A percentile compares a stretch with the other conserved stretches of the same genome.
Conservation (phyloP, 2,888 invertebrate species). For the Selenia dentaria region DNA sequence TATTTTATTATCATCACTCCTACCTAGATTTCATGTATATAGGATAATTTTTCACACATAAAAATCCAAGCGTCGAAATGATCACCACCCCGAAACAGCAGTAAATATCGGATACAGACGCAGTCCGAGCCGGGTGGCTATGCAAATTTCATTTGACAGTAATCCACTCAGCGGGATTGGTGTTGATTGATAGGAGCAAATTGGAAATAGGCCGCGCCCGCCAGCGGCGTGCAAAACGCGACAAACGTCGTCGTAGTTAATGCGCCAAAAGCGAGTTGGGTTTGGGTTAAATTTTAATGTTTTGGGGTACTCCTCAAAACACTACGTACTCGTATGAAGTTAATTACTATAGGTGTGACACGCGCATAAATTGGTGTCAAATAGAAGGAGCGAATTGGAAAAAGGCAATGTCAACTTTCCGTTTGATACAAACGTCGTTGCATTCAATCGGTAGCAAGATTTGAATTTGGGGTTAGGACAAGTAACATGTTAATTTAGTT, state of each 20-base stretch:
- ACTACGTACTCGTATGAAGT: too few species aligned
- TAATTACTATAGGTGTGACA: too few species aligned
- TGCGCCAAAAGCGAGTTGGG: conserved; percentile 38
- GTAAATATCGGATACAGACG: conserved; percentile 64
- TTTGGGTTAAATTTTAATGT: not conserved
- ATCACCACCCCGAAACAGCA: conserved; percentile 33
- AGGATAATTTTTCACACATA: not conserved
- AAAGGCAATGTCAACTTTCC: too few species aligned
- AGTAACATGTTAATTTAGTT: too few species aligned
- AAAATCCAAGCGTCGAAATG: conserved; percentile 15
- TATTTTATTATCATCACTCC: too few species aligned
- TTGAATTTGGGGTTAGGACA: too few species aligned
- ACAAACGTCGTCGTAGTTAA: conserved; percentile 40
- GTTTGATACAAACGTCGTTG: too few species aligned
- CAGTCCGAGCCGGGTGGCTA: conserved; percentile 72
- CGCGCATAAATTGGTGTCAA: too few species aligned
- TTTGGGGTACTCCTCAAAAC: too few species aligned
- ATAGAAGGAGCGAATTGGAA: too few species aligned
- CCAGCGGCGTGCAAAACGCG: conserved; percentile 42
- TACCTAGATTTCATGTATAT: too few species aligned
- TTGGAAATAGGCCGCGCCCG: conserved; percentile 84
- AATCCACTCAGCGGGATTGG: conserved; percentile 89
- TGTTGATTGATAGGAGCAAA: conserved; percentile 89
- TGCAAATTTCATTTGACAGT: conserved; percentile 89
- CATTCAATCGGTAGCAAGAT: too few species aligned